These are phyloP conservation scores for Pogonognathellus flavescens DNA, from an alignment of 1,140 invertebrate genomes.

Conservation along the genomic window DNA sequence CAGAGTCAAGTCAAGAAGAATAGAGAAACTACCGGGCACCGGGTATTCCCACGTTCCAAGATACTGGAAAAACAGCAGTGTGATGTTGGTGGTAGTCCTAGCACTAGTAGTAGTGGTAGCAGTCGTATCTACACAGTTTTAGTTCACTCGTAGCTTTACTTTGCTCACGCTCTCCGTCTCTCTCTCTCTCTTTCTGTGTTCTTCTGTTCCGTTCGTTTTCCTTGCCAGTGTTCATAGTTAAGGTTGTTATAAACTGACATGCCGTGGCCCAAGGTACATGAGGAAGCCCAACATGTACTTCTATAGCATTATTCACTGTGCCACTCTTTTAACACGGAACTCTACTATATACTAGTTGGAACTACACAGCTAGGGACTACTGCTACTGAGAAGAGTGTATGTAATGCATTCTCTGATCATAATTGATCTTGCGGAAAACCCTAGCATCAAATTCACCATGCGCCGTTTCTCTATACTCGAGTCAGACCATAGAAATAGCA, in stretches of 20 bases:
- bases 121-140: not conserved
- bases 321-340: no score
- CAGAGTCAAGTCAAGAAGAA: not conserved
- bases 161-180: not conserved
- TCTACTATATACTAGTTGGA: no score
- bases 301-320: no score
- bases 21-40: conserved; percentile 34
- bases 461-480: conserved; percentile 23
- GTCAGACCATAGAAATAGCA: not conserved
- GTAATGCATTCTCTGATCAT: conserved; percentile 53
- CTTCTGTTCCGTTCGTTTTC: no score
- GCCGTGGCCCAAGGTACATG: no score
- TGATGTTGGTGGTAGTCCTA: not conserved
- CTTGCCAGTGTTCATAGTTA: no score
- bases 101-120: not conserved
- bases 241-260: no score
- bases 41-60: conserved; percentile 29
- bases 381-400: conserved; percentile 24
- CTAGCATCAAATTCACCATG: conserved; percentile 51
- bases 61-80: not conserved
- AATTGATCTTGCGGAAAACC: conserved; percentile 55
- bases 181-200: not conserved
- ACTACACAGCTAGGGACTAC: not conserved
- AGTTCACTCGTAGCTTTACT: not conserved
- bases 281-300: no score